Conservation (phyloP, 2,113 vertebrate species). For the Haemorhous mexicanus region DNA sequence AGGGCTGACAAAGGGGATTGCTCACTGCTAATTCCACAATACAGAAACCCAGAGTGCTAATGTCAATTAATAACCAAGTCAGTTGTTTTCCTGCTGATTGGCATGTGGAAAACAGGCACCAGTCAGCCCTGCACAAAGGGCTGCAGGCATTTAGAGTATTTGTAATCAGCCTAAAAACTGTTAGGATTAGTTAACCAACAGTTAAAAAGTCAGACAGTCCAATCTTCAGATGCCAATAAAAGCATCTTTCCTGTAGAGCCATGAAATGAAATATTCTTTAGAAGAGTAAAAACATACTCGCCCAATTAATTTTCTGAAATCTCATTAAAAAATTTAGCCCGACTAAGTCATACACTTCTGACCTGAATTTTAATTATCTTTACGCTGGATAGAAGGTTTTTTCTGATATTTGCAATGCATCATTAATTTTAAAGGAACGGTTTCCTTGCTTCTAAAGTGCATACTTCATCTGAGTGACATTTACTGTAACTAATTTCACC, state of each 20-base stretch:
- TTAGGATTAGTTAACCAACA: not conserved
- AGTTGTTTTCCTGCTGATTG: not conserved
- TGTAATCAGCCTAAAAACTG: not conserved
- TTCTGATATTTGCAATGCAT: constrained; percentile 75
- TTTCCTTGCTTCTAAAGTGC: constrained; percentile 67
- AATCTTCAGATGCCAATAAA: constrained; percentile 40
- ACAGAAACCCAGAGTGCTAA: not conserved
- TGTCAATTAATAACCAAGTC: not conserved
- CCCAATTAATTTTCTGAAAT: constrained; percentile 81
- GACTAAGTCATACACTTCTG: constrained; percentile 78
- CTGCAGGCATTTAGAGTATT: not conserved
- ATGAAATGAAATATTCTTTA: constrained; percentile 56
- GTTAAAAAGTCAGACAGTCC: constrained; percentile 56
- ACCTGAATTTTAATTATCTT: constrained; percentile 80
- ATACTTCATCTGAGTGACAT: constrained; percentile 72
- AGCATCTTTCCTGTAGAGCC: constrained; percentile 26
- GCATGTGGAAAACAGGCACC: not conserved
- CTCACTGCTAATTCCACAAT: not conserved
- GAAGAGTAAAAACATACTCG: constrained; percentile 62
- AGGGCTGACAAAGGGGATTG: not conserved
- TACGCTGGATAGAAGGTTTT: constrained; percentile 56
- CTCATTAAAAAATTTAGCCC: constrained; percentile 81
- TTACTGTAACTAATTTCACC: constrained; percentile 70
- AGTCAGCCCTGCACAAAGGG: not conserved
- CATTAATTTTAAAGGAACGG: constrained; percentile 73